These are phyloP conservation scores for Lysandra bellargus DNA, from an alignment of 2,888 invertebrate species.

Conservation along the genomic window DNA sequence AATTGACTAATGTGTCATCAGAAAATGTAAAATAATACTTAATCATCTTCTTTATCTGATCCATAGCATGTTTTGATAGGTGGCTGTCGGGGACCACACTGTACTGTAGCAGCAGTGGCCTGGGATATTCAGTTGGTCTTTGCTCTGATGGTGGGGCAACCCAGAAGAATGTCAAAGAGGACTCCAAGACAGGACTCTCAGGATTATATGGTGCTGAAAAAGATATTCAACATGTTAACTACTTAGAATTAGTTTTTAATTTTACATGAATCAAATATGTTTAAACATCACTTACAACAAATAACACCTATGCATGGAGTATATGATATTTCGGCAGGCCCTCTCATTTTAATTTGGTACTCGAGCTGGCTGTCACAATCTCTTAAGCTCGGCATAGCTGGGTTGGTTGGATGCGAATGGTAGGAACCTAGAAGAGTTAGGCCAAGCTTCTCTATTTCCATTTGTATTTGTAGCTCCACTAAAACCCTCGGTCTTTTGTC, in stretches of 20 bases:
- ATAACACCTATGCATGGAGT: slow-evolving; percentile 96
- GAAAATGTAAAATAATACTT: slow-evolving; percentile 87
- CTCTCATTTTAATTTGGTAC: slow-evolving; percentile 97
- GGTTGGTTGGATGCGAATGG: slow-evolving; percentile 94
- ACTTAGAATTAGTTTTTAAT: not conserved
- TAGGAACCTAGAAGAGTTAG: slow-evolving; percentile 96
- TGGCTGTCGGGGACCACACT: slow-evolving; percentile 90
- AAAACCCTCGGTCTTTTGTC: slow-evolving; percentile 88
- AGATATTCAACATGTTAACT: slow-evolving; percentile 11
- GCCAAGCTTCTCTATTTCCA: slow-evolving; percentile 90
- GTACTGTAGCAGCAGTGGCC: slow-evolving; percentile 94
- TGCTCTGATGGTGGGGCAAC: slow-evolving; percentile 97
- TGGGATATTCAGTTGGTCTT: slow-evolving; percentile 94
- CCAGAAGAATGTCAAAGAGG: slow-evolving; percentile 94
- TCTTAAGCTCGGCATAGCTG: slow-evolving; percentile 91
- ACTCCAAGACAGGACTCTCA: slow-evolving; percentile 89
- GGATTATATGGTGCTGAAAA: slow-evolving; percentile 89
- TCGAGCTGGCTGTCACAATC: slow-evolving; percentile 97
- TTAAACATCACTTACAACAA: slow-evolving; percentile 85
- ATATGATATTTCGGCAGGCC: slow-evolving; percentile 93
- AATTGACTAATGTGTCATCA: slow-evolving; percentile 70
- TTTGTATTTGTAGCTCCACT: slow-evolving; percentile 90
- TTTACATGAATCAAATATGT: not conserved
- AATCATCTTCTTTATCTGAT: slow-evolving; percentile 91
- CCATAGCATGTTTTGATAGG: slow-evolving; percentile 89